Conservation (phyloP, 2,113 vertebrate genomes). For the Gasterosteus aculeatus region DNA sequence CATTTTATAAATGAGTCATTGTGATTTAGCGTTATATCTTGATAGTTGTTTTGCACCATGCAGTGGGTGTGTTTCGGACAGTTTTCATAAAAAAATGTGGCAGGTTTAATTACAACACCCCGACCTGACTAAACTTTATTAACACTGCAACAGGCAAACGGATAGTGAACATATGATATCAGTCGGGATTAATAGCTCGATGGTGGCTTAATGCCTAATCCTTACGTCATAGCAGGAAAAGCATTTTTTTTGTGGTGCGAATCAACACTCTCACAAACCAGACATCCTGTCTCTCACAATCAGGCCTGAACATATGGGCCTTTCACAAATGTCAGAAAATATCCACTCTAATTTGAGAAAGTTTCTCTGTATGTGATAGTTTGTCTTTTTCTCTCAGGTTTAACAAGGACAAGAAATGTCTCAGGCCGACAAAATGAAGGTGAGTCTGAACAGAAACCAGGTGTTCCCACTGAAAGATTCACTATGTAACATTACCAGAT, state of each 20-base stretch:
- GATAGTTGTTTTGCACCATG: neutral
- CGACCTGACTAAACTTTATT: neutral
- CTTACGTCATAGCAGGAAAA: slow-evolving; percentile 35
- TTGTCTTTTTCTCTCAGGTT: slow-evolving; percentile 51
- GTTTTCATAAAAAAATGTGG: neutral
- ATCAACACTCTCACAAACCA: slow-evolving; percentile 41
- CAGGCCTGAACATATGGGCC: slow-evolving; percentile 4
- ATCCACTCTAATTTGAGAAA: neutral
- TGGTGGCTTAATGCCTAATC: neutral
- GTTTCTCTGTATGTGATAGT: neutral
- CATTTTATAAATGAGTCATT: neutral
- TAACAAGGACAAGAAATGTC: slow-evolving; percentile 74
- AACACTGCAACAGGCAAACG: neutral
- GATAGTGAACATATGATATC: neutral
- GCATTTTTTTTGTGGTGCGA: slow-evolving; percentile 47
- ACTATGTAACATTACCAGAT: slow-evolving; percentile 13
- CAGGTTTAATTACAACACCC: neutral
- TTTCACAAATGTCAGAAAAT: slow-evolving; percentile 16
- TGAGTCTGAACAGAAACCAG: slow-evolving; percentile 41
- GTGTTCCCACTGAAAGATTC: neutral
- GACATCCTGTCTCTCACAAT: slow-evolving; percentile 71
- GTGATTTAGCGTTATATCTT: neutral
- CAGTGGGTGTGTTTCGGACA: slow-evolving; percentile 25
- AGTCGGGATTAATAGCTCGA: slow-evolving; percentile 3
- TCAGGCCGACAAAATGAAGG: slow-evolving; percentile 84